phyloP scores from a whole-genome alignment of 2,797 vertebrate species.

The Rhabdophis nuchalis region DNA sequence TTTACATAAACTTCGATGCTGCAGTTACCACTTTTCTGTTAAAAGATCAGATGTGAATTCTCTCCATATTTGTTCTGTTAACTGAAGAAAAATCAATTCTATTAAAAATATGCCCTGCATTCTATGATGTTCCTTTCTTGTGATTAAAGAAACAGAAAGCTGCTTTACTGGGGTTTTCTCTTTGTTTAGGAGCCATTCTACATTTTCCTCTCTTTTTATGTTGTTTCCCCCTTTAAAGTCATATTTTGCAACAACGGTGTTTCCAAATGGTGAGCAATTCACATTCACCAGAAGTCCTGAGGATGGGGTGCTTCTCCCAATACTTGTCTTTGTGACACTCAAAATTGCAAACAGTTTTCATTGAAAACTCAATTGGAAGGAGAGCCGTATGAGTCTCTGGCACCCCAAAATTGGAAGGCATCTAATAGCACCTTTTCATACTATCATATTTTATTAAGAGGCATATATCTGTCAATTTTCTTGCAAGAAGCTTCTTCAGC shows the following conservation, averaged over 20 bases:
- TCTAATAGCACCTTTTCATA: not conserved
- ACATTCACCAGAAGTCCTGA: not conserved
- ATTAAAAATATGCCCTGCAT: not conserved
- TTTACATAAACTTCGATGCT: not conserved
- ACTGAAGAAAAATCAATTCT: not conserved
- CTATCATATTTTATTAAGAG: not conserved
- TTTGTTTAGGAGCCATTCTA: not conserved
- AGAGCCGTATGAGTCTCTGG: not conserved
- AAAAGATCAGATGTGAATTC: not conserved
- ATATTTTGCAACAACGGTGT: not conserved
- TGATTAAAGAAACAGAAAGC: not conserved
- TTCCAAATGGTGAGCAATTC: not conserved
- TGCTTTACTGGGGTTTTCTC: not conserved
- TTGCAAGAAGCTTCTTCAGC: no score
- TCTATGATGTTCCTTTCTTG: not conserved
- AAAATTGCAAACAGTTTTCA: not conserved
- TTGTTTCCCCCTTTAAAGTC: not conserved
- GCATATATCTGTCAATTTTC: not conserved
- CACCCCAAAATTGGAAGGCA: not conserved
- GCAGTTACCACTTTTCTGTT: not conserved
- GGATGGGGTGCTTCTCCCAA: not conserved
- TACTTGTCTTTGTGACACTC: not conserved
- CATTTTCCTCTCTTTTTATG: not conserved
- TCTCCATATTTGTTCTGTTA: not conserved
- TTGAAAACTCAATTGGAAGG: not conserved